Evolutionary conservation across 2,888 invertebrate species (phyloP), one percentile per base, ranked within the genome.

Genomic region (Leptarthrus brevirostris): DNA sequence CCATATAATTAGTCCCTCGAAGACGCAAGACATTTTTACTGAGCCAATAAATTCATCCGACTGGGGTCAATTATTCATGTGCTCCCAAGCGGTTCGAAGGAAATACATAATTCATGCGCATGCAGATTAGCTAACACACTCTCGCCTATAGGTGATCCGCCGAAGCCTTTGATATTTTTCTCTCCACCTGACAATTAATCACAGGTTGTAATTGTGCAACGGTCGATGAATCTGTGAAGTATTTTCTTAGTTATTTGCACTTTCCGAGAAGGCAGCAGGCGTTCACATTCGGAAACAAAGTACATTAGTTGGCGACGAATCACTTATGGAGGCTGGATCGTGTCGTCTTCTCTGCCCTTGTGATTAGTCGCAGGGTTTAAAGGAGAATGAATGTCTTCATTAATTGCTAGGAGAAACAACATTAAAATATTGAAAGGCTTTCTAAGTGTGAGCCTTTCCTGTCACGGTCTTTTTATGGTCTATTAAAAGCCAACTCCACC

Each of bases 151-250:
- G 6, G 2, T 16, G 12, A 49, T 16, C 18, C 8, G 4, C 16
- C 18, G 16, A 8, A 49, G 49, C 8, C 49, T 12, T 49, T 49
- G 2, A 18, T 3, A 14, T 49, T 49, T 16, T 49, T 18, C 2
- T 49, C 49, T 20, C 49, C 49, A 49, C 49, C 49, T 49, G 49
- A 16, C 49, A 49, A 49, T 49, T 49, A 49, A 49, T 49, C 49
- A 49, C 3, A 16, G 18, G 20, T 4, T 49, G n/a, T 18, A 49
- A 49, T 49, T 49, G 49, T 20, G 6, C 1, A 49, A 18, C 5
- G n/a, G 8, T n/a, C 49, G 49, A 49, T 16, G 49, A 49, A 20
- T 20, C 49, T 18, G 6, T n/a, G n/a, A 20, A 8, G 47, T 12
- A 12, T 47, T 14, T 47, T 12, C 47, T 47, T 16, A 47, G 49